phyloP scores from a whole-genome alignment of 2,888 invertebrate genomes.

The Zygogramma bicolorata region DNA sequence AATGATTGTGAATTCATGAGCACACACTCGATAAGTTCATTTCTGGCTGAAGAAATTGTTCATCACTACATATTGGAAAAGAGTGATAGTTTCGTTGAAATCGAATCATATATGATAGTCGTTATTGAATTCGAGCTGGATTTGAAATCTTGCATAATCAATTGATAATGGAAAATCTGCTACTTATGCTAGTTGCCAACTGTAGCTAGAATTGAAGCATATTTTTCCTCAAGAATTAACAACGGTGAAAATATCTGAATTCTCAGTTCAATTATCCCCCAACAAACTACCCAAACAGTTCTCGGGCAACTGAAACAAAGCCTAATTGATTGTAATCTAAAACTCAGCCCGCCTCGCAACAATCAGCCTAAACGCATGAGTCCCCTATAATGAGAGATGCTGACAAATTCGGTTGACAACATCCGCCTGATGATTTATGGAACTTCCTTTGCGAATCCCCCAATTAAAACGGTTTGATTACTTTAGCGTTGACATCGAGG shows the following conservation, averaged over 20 bases:
- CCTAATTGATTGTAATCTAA: not conserved
- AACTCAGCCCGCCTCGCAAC: not conserved
- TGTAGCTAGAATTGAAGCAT: no score
- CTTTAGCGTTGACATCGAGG: not conserved
- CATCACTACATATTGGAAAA: no score
- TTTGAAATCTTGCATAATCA: no score
- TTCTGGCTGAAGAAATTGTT: no score
- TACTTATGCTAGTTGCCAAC: no score
- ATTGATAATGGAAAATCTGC: no score
- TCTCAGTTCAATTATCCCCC: not conserved
- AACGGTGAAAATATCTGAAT: not conserved
- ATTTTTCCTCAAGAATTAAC: not conserved
- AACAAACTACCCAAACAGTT: not conserved
- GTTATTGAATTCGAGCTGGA: no score
- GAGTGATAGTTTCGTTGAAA: no score
- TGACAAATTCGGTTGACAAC: slow-evolving; percentile 2
- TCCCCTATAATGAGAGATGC: not conserved
- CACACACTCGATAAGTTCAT: no score
- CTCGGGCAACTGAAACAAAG: not conserved
- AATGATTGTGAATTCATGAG: no score
- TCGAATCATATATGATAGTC: no score
- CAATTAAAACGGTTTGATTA: not conserved
- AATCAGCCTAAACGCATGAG: not conserved
- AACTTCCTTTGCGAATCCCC: not conserved
- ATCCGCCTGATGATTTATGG: not conserved